Base-by-base conservation (phyloP, 2,113 vertebrate genomes). In the Nanorana parkeri region DNA sequence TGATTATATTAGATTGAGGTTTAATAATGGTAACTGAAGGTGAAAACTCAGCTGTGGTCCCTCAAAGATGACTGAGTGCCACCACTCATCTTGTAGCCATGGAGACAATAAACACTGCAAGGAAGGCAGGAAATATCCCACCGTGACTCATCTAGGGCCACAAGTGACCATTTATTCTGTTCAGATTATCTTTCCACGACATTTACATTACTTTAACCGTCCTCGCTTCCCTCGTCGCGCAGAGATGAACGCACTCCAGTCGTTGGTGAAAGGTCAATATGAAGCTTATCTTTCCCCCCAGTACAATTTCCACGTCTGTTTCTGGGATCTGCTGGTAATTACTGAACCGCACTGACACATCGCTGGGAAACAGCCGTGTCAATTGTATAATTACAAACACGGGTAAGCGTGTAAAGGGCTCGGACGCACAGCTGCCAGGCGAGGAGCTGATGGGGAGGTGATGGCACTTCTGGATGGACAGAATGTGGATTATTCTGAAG, bases 141-240 rank as follows among this genome's bases (percentile, higher is more conserved):
- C 41, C 41, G 13, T 1, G 1, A 47, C 41, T 47, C 41, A 47
- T 47, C 41, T 10, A 15, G 2, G 41, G 41, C 41, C 8, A 47
- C 41, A 47, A 47, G 41, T 47, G 13, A 47, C 41, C 41, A 47
- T 47, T 47, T 11, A 47, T 36, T 36, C 32, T 36, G 32, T 36
- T 36, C 32, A 36, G 32, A 36, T 36, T 36, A 36, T 36, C 32
- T 36, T 36, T 36, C 32, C 17, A 75, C 72, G 58, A 23, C 60
- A 81, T 81, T 81, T 81, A 65, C 51, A 64, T 81, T 81, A 20
- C 54, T 36, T 61, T 81, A 58, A 56, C 58, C 32, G 41, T 51
- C 56, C 64, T 6, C 58, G 28, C 36, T 73, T 73, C 73, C 28
- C 23, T 81, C 15, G 21, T 13, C 7, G 21, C 15, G 16, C 68